These are phyloP conservation scores for Ptychobarbus kaznakovi DNA, from an alignment of 2,797 vertebrate species.

Conservation along the genomic window DNA sequence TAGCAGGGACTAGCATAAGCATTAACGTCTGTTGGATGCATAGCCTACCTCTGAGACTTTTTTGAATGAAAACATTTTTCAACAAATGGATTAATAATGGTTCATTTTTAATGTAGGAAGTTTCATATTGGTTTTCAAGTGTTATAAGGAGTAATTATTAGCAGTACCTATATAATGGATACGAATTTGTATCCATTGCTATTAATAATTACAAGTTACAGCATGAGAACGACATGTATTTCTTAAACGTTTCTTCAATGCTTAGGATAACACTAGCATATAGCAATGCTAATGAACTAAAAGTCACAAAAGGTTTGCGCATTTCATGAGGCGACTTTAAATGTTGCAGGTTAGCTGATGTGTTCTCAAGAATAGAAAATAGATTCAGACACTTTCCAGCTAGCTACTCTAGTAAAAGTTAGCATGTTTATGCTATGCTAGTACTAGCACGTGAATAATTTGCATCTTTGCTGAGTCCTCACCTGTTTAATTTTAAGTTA, in stretches of 20 bases:
- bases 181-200: not conserved
- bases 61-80: conserved; percentile 1
- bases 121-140: no score
- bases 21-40: not conserved
- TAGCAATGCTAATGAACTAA: not conserved
- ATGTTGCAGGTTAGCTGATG: not conserved
- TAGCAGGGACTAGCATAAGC: not conserved
- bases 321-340: not conserved
- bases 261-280: not conserved
- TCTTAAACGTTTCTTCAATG: not conserved
- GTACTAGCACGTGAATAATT: not conserved
- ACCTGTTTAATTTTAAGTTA: not conserved
- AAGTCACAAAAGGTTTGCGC: not conserved
- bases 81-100: no score
- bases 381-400: not conserved
- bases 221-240: not conserved
- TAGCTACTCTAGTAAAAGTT: not conserved
- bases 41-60: not conserved
- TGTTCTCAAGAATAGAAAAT: not conserved
- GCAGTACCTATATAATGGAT: not conserved
- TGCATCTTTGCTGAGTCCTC: not conserved
- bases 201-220: not conserved
- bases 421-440: not conserved
- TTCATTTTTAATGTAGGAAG: no score
- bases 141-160: not conserved